Conservation (phyloP, 2,797 vertebrate species). For the Myripristis murdjan region DNA sequence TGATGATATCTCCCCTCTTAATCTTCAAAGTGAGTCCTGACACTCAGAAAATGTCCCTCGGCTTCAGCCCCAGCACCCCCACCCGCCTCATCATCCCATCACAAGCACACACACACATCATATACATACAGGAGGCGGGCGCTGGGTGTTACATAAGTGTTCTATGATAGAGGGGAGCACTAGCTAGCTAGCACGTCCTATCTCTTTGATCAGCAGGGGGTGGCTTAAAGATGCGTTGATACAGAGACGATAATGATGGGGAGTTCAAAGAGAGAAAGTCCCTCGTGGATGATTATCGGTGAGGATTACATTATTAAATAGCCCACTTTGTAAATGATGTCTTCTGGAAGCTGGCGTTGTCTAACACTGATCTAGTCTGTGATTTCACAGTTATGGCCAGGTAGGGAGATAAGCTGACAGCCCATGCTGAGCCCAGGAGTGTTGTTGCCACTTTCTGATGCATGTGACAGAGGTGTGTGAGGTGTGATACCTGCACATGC, state of each 20-base stretch:
- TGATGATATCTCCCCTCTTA: constrained; percentile 62
- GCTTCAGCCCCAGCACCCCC: constrained; percentile 25
- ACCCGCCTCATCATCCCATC: constrained; percentile 36
- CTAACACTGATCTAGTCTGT: constrained; percentile 7
- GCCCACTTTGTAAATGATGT: constrained; percentile 55
- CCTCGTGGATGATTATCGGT: constrained; percentile 46
- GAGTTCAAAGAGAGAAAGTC: constrained; percentile 62
- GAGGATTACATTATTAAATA: constrained; percentile 59
- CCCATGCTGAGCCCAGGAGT: background rate
- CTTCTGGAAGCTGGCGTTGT: constrained; percentile 33
- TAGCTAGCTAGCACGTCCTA: constrained; percentile 41
- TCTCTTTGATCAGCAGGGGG: constrained; percentile 64
- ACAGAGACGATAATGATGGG: constrained; percentile 58
- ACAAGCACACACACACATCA: constrained; percentile 17
- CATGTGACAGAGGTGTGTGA: background rate
- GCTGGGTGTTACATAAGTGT: constrained; percentile 67
- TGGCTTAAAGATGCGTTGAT: constrained; percentile 49
- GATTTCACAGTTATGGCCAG: constrained; percentile 32
- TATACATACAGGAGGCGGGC: constrained; percentile 44
- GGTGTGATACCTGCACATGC: background rate
- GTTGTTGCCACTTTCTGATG: background rate
- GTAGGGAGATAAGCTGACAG: constrained; percentile 10
- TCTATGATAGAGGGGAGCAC: constrained; percentile 47
- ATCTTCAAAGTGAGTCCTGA: constrained; percentile 80
- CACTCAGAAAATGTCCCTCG: constrained; percentile 62